Conservation (phyloP, 1,140 invertebrate species). For the Drosophila rhopaloa region DNA sequence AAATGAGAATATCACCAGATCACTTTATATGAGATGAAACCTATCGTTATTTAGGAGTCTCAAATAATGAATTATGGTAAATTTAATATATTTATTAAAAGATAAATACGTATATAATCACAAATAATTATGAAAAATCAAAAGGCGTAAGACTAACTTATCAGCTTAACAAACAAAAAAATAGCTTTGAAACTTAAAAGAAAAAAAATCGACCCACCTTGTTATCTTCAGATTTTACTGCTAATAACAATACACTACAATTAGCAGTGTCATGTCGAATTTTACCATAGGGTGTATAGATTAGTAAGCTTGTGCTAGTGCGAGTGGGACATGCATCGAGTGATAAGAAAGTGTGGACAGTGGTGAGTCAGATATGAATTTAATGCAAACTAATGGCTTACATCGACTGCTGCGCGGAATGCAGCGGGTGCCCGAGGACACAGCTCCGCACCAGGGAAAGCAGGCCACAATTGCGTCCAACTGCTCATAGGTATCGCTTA, state of each 20-base stretch:
- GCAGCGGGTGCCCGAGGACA: conserved; percentile 82
- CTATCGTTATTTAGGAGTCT: no score
- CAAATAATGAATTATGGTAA: no score
- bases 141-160: no score
- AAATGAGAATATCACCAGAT: no score
- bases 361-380: conserved; percentile 1
- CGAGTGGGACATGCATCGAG: conserved; percentile 28
- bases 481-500: conserved; percentile 88
- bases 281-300: conserved; percentile 4
- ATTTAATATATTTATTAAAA: no score
- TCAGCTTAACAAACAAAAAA: no score
- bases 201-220: neutral
- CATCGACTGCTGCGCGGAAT: conserved; percentile 85
- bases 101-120: no score
- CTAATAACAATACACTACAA: conserved; percentile 26
- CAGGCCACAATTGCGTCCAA: conserved; percentile 89
- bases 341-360: conserved; percentile 9
- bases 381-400: conserved; percentile 56
- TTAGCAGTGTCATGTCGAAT: conserved; percentile 26
- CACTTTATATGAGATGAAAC: no score
- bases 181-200: neutral
- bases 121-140: no score
- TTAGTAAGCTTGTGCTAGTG: conserved; percentile 22
- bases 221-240: neutral
- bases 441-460: conserved; percentile 88